Evolutionary conservation across 1,140 invertebrate genomes (phyloP), one percentile per base, ranked within the genome.

Genomic region (Apocrypta bakeri): DNA sequence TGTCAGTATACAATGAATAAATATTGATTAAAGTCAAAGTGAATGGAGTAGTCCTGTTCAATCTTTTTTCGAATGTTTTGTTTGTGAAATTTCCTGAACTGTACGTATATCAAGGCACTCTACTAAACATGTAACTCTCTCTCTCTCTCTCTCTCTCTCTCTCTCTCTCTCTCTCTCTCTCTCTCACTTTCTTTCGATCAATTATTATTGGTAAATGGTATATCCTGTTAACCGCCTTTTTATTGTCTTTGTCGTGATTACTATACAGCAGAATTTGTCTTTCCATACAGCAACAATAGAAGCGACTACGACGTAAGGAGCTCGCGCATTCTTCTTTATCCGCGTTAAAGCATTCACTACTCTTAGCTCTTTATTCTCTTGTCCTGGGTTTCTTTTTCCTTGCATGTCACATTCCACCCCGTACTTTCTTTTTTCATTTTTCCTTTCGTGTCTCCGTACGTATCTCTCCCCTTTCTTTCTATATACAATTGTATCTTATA

Each of bases 391-490:
- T 66, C 56, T 69, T 74, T 71, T 71, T 79, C 61, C 66, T 56
- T n/a, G 66, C 37, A 14, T 68, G 42, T 64, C 56, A n/a, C 42
- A 79, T 79, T 69, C 77, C 77, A 42, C 48, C 79, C n/a, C 71
- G 61, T 74, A 66, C 74, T 75, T 76, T 76, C 29, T 61, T 64
- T 9, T 37, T 27, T 82, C 24, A 7, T 8, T 63, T 11, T 0
- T 6, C 24, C 17, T 25, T 31, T 25, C 33, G 64, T 31, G 17
- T 48, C 29, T 21, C 56, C n/a, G 9, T 17, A 31, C 37, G n/a
- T n/a, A n/a, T n/a, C n/a, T n/a, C n/a, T n/a, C n/a, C n/a, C n/a
- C n/a, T n/a, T n/a, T n/a, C n/a, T n/a, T n/a, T n/a, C n/a, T n/a
- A n/a, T n/a, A n/a, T n/a, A n/a, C n/a, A n/a, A n/a, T n/a, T n/a